These are phyloP conservation scores for Pissodes strobi DNA, from an alignment of 1,140 invertebrate genomes.

Conservation along the genomic window DNA sequence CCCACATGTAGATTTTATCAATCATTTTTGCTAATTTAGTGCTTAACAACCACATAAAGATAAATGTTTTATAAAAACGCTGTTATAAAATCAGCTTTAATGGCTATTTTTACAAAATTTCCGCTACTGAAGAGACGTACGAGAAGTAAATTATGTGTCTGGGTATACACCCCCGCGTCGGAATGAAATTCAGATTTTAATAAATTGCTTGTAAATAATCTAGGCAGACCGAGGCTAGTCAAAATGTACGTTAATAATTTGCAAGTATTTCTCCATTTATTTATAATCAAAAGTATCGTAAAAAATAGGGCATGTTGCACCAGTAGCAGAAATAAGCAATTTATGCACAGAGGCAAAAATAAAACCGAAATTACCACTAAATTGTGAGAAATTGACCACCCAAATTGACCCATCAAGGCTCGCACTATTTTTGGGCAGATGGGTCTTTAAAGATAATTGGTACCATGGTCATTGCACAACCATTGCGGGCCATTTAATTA, in stretches of 20 bases:
- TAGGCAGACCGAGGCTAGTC: too few species aligned
- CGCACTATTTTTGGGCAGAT: constrained; percentile 32
- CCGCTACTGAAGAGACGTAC: constrained; percentile 10
- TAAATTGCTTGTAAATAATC: too few species aligned
- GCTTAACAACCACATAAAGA: constrained; percentile 18
- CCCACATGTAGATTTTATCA: constrained; percentile 5
- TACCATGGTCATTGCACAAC: constrained; percentile 17
- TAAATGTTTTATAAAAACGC: constrained; percentile 16
- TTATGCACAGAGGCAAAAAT: too few species aligned
- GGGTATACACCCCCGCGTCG: constrained; percentile 9
- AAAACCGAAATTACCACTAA: too few species aligned
- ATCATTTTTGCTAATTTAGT: constrained; percentile 14
- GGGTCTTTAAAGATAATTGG: constrained; percentile 23
- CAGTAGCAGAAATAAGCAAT: too few species aligned
- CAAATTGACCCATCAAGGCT: constrained; percentile 22
- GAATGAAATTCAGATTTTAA: constrained; percentile 2
- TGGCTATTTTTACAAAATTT: constrained; percentile 8
- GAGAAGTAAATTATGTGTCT: constrained; percentile 17
- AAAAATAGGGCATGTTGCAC: too few species aligned
- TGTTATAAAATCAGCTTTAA: constrained; percentile 15
- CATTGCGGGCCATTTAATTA: constrained; percentile 24
- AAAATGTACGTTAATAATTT: too few species aligned
- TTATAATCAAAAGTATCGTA: too few species aligned
- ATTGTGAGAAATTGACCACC: constrained; percentile 17
- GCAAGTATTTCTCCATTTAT: too few species aligned